Evolutionary conservation across 2,797 vertebrate species (phyloP).

Genomic region (Hafferia zeledoni): DNA sequence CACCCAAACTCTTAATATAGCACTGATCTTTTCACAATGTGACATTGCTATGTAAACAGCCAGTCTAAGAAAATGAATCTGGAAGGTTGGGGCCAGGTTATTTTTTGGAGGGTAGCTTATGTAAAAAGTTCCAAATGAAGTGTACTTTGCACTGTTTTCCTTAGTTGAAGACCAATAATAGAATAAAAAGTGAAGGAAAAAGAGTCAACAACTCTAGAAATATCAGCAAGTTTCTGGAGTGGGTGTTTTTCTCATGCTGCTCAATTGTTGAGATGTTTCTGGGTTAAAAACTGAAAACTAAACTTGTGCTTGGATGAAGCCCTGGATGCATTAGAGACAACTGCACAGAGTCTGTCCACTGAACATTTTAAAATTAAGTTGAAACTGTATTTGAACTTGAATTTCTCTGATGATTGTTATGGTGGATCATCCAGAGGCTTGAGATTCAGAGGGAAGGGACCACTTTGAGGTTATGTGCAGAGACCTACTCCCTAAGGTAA

Average conservation of each 20-base stretch:
- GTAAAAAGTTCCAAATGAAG: background rate
- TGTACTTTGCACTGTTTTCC: background rate
- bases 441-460: background rate
- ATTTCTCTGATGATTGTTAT: background rate
- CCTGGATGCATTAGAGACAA: background rate
- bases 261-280: background rate
- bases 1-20: background rate
- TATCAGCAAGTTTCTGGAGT: background rate
- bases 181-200: background rate
- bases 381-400: background rate
- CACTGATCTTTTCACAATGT: background rate
- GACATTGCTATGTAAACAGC: background rate
- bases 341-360: background rate
- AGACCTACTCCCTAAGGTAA: background rate
- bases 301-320: background rate
- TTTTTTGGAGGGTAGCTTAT: background rate
- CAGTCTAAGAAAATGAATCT: slow-evolving; percentile 1
- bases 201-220: background rate
- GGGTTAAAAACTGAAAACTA: background rate
- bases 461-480: accelerated
- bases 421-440: background rate
- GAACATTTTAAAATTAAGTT: background rate
- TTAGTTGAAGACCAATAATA: background rate
- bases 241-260: background rate
- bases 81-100: background rate